Evolutionary conservation across 2,888 invertebrate genomes (phyloP).

Genomic region (Matsumyia berberina): DNA sequence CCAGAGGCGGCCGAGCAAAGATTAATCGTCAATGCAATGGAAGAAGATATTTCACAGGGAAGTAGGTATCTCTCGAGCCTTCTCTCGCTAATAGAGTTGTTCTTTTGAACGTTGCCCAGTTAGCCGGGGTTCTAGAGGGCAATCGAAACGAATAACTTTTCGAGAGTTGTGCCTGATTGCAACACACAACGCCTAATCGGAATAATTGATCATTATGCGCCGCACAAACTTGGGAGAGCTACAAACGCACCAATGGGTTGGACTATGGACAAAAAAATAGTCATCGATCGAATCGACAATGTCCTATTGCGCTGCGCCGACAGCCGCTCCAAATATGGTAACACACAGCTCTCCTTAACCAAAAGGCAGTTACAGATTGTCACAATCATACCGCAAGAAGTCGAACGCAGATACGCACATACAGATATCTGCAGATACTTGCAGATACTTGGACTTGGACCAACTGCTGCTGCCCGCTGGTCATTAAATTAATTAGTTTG

Average conservation of each 20-base stretch:
- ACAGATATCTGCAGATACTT: not conserved
- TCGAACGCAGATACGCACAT: not conserved
- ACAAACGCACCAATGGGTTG: not conserved
- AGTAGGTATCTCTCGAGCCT: constrained; percentile 49
- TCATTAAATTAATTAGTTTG: constrained; percentile 76
- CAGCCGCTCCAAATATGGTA: constrained; percentile 58
- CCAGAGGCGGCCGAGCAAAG: constrained; percentile 47
- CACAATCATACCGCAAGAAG: constrained; percentile 58
- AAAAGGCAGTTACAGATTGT: constrained; percentile 62
- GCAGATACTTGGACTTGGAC: constrained; percentile 25
- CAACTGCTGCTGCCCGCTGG: constrained; percentile 48
- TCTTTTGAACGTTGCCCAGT: constrained; percentile 41
- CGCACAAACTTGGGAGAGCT: constrained; percentile 3
- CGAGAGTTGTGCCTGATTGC: constrained; percentile 60
- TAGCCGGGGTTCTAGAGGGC: constrained; percentile 65
- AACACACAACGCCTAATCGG: constrained; percentile 52
- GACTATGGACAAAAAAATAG: constrained; percentile 52
- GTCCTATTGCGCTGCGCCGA: no score
- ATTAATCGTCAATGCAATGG: constrained; percentile 68
- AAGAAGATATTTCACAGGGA: constrained; percentile 65
- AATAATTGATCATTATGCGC: constrained; percentile 58
- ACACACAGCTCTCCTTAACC: not conserved
- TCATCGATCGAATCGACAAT: constrained; percentile 64
- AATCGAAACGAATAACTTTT: constrained; percentile 70
- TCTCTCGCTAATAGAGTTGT: constrained; percentile 71